Evolutionary conservation across 2,113 vertebrate genomes (phyloP).

Genomic region (Anoplopoma fimbria): DNA sequence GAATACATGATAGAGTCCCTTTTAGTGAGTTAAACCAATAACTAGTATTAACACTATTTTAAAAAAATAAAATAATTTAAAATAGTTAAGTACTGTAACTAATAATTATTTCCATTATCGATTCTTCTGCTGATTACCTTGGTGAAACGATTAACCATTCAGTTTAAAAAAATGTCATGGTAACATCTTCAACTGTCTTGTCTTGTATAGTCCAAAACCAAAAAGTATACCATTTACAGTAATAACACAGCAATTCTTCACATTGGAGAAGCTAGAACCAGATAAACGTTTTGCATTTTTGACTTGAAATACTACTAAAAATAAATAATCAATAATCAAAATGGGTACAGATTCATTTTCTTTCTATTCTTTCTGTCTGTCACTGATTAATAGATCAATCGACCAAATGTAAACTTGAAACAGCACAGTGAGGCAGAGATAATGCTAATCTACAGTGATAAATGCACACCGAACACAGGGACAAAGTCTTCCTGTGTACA

Average conservation of each 20-base stretch:
- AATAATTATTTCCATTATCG: not conserved
- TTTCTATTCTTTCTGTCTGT: not conserved
- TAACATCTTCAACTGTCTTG: not conserved
- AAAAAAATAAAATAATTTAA: too few species aligned
- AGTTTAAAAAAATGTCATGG: not conserved
- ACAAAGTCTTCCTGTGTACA: not conserved
- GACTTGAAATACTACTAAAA: not conserved
- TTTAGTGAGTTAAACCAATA: not conserved
- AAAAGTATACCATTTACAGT: not conserved
- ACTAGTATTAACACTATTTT: too few species aligned
- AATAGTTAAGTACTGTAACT: too few species aligned
- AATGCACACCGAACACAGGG: slow-evolving; percentile 8
- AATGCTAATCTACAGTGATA: slow-evolving; percentile 20
- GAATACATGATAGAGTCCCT: not conserved
- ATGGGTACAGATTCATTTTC: not conserved
- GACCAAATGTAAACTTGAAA: not conserved
- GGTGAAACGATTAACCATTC: not conserved
- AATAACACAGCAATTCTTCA: not conserved
- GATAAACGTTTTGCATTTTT: not conserved
- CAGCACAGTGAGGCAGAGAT: slow-evolving; percentile 2
- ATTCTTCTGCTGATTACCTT: not conserved
- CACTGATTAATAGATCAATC: not conserved
- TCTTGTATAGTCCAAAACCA: not conserved
- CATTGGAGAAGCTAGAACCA: not conserved
- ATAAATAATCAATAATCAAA: not conserved